Evolutionary conservation across 2,113 vertebrate genomes (phyloP), one percentile per base, ranked within the genome.

Genomic region (Oplegnathus fasciatus): DNA sequence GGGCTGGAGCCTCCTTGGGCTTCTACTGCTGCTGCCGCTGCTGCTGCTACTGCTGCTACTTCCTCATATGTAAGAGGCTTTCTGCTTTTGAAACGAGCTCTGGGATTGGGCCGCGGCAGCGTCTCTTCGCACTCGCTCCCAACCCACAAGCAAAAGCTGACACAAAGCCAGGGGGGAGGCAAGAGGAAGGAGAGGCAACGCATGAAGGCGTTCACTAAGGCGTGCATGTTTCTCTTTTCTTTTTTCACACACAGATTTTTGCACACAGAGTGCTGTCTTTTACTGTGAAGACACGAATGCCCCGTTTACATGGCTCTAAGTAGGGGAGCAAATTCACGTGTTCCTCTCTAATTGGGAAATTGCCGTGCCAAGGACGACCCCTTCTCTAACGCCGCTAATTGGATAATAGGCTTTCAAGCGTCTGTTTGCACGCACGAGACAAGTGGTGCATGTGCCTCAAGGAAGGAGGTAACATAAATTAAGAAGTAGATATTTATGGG

Each of bases 1-100:
- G 90, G 88, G 79, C 86, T 86, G 89, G 92, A 91, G 84, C 89
- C 90, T 90, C 89, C 94, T 65, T 83, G 84, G 78, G 87, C 86
- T 86, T 87, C 88, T 78, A 20, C 78, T 50, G 58, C 68, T 65
- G 70, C 89, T 72, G 80, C 80, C 82, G 88, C 93, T 93, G 80
- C 80, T 82, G 88, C 93, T 93, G 78, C 89, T 66, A 46, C 80
- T 79, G 85, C 75, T 78, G 86, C 84, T 85, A 94, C 95, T 96
- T 96, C 95, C 96, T 96, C 92, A 93, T 95, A 91, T 94, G 95
- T 90, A 94, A 95, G 95, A 94, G 92, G 95, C 95, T 95, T 94
- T 94, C 61, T 93, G 91, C 89, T 73, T 92, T 89, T 94, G 92
- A 94, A 87, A 89, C 93, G 90, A 91, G 96, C 94, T 89, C 94